A percentile compares a stretch with the other conserved stretches of the same genome.
phyloP scores from a whole-genome alignment of 2,888 invertebrate genomes.

The Dioctria rufipes region DNA sequence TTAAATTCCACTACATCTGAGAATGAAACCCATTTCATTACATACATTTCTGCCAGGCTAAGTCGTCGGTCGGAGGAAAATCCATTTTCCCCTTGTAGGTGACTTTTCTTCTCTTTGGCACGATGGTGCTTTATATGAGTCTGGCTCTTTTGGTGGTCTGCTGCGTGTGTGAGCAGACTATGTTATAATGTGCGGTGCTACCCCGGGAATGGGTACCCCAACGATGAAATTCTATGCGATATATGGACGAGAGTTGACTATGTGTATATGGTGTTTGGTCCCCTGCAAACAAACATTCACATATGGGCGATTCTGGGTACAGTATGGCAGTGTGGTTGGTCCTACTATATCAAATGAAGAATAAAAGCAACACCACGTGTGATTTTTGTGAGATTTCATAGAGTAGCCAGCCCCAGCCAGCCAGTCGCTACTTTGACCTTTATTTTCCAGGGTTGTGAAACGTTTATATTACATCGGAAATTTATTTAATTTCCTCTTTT shows the following conservation, averaged over 20 bases:
- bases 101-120: constrained; percentile 16
- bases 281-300: constrained; percentile 33
- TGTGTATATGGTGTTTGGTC: not conserved
- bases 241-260: not conserved
- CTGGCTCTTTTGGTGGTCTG: too few species aligned
- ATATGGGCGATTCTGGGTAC: constrained; percentile 11
- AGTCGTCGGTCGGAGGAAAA: not conserved
- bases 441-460: constrained; percentile 42
- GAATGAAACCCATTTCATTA: constrained; percentile 37
- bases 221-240: not conserved
- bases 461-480: constrained; percentile 30
- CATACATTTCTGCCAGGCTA: constrained; percentile 24
- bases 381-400: constrained; percentile 35
- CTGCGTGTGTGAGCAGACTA: too few species aligned
- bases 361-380: constrained; percentile 43
- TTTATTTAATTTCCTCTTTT: constrained; percentile 30
- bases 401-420: constrained; percentile 5
- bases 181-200: too few species aligned
- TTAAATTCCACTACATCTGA: constrained; percentile 58
- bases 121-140: not conserved
- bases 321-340: not conserved
- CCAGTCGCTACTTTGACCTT: constrained; percentile 38
- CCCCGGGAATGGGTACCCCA: not conserved
- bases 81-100: constrained; percentile 43
- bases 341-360: constrained; percentile 37